Evolutionary conservation across 1,140 invertebrate species (phyloP).

Genomic region (Brachystomella parvula): DNA sequence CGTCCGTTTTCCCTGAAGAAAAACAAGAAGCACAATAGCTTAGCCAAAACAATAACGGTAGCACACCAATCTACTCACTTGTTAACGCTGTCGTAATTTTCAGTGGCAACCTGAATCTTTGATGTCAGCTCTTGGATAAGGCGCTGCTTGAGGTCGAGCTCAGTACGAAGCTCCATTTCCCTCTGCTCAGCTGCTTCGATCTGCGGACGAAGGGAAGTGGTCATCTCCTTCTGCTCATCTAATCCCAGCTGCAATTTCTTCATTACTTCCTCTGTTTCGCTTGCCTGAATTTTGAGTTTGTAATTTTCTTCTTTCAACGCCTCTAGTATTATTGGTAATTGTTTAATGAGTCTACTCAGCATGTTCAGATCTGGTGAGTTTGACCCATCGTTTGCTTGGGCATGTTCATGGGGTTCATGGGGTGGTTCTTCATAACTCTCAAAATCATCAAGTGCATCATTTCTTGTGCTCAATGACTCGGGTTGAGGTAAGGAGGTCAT

Average conservation of each 20-base stretch:
- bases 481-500: background rate
- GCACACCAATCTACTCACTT: background rate
- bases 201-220: slow-evolving; percentile 11
- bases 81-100: slow-evolving; percentile 13
- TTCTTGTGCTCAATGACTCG: background rate
- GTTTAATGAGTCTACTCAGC: slow-evolving; percentile 29
- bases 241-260: slow-evolving; percentile 12
- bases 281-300: slow-evolving; percentile 6
- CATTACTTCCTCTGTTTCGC: slow-evolving; percentile 5
- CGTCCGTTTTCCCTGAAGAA: slow-evolving; percentile 7
- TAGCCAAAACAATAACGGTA: background rate
- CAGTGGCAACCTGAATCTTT: slow-evolving; percentile 21
- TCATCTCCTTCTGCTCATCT: slow-evolving; percentile 8
- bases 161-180: slow-evolving; percentile 21
- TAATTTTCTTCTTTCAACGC: slow-evolving; percentile 30
- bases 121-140: slow-evolving; percentile 24
- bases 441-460: background rate
- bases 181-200: slow-evolving; percentile 14
- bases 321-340: slow-evolving; percentile 29
- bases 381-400: background rate
- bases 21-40: background rate
- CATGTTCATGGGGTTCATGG: background rate
- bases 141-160: slow-evolving; percentile 22
- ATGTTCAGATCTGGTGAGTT: slow-evolving; percentile 19
- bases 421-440: background rate